Base-by-base conservation (phyloP, 2,888 invertebrate genomes). In the Drosophila neonasuta region DNA sequence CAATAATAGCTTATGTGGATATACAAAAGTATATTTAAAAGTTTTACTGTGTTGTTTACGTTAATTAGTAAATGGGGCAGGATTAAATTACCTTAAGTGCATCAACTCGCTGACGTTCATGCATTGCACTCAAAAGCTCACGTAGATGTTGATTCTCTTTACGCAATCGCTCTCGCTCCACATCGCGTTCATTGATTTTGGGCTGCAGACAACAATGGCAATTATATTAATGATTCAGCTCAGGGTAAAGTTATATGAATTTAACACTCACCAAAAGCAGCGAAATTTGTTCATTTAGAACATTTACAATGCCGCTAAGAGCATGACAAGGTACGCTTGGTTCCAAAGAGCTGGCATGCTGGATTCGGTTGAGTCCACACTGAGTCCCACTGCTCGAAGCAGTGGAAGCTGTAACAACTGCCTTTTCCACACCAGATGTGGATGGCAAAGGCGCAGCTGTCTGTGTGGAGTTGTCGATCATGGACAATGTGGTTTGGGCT, bases 121-220 rank as follows among this genome's bases (percentile, higher is more conserved):
- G 92, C 88, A 93, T 92, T 77, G 93, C 93, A 88, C 95, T 94
- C 68, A 95, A 91, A 86, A 94, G 94, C 89, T 96, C 96, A 79
- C 95, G 92, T 71, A 94, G 93, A 87, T 93, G 93, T 84, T 94
- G 93, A 83, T 95, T 91, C 89, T 96, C 96, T 77, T 93, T 93
- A 41, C 95, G 92, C 83, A 96, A 91, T 80, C 93, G 92, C 85
- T 95, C 95, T 62, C 95, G 92, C 89, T 96, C 96, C 85, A 95
- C 95, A 89, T 96, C 96, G 79, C 94, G 92, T 84, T 94, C 94
- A 90, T 94, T 94, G 67, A 95, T 93, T 85, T 95, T 93, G 90
- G 94, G 94, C 96, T 96, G 39, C 6, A 50, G 30, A 34, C 8
- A 17, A 6, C 30, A 45, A 54, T 48, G 15, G 24, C 29, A 41